Percentiles rank a stretch among this genome's conserved stretches.
Conservation (phyloP, 2,113 vertebrate genomes). For the Electrona antarctica region DNA sequence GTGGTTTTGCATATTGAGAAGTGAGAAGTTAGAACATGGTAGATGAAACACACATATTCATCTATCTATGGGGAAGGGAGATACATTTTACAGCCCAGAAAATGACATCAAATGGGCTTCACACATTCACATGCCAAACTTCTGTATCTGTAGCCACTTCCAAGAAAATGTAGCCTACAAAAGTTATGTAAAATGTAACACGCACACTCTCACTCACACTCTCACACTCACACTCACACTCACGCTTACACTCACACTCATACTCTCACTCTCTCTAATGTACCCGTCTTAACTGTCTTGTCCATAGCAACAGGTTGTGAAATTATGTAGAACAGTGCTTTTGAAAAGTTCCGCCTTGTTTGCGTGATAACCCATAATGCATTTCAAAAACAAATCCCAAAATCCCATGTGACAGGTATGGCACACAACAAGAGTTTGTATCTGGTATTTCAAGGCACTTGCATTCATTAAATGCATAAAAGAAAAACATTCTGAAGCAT, state of each 20-base stretch:
- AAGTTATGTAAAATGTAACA: too few species aligned
- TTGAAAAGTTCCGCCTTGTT: not conserved
- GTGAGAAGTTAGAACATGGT: conserved; percentile 21
- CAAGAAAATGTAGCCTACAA: not conserved
- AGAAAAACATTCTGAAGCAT: too few species aligned
- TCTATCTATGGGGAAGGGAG: conserved; percentile 9
- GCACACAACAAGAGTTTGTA: not conserved
- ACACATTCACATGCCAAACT: conserved; percentile 7
- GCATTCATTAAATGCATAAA: too few species aligned
- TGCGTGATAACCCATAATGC: not conserved
- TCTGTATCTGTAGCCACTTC: conserved; percentile 11
- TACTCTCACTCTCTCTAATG: not conserved
- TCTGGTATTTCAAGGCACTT: too few species aligned
- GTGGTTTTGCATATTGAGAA: conserved; percentile 1
- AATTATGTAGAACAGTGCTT: not conserved
- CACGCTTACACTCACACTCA: not conserved
- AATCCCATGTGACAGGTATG: not conserved
- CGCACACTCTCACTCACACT: not conserved
- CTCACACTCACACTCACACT: conserved; percentile 2
- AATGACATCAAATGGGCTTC: conserved; percentile 28
- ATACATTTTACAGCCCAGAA: conserved; percentile 19
- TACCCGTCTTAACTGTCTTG: not conserved
- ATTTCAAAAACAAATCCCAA: not conserved
- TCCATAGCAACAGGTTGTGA: not conserved
- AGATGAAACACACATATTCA: conserved; percentile 20